Conservation (phyloP, 1,140 invertebrate species). For the Oryctes rhinoceros region DNA sequence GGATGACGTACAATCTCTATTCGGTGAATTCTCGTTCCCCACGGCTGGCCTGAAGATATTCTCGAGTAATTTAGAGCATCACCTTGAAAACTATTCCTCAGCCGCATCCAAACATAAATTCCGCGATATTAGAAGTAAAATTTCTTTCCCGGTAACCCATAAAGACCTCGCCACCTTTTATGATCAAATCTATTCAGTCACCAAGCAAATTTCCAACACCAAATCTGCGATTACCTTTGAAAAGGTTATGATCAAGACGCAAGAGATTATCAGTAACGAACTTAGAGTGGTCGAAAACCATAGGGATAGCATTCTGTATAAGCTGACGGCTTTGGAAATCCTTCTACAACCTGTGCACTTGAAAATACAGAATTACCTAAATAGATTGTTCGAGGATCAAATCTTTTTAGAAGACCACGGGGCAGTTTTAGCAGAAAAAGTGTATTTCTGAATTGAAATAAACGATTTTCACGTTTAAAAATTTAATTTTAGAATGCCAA, state of each 20-base stretch:
- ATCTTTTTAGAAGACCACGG: conserved; percentile 11
- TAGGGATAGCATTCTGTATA: conserved; percentile 7
- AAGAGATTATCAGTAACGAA: conserved; percentile 27
- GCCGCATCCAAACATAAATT: not conserved
- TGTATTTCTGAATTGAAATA: not conserved
- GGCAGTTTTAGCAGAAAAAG: not conserved
- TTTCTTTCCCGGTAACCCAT: not conserved
- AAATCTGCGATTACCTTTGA: conserved; percentile 9
- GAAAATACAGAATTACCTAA: not conserved
- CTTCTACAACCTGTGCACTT: not conserved
- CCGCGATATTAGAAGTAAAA: not conserved
- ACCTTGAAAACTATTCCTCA: not conserved
- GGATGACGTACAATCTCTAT: not conserved
- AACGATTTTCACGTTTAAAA: not conserved
- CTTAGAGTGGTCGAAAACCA: not conserved
- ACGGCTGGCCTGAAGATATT: not conserved
- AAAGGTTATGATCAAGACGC: not conserved
- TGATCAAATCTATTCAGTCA: not conserved
- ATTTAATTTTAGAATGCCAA: not conserved
- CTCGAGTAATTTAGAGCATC: not conserved
- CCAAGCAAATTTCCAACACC: not conserved
- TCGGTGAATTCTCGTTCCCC: not conserved
- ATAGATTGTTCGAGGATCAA: not conserved
- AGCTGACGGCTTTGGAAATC: conserved; percentile 18
- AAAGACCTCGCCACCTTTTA: not conserved